phyloP scores from a whole-genome alignment of 2,113 vertebrate genomes.

The Sporophila hypoxantha region DNA sequence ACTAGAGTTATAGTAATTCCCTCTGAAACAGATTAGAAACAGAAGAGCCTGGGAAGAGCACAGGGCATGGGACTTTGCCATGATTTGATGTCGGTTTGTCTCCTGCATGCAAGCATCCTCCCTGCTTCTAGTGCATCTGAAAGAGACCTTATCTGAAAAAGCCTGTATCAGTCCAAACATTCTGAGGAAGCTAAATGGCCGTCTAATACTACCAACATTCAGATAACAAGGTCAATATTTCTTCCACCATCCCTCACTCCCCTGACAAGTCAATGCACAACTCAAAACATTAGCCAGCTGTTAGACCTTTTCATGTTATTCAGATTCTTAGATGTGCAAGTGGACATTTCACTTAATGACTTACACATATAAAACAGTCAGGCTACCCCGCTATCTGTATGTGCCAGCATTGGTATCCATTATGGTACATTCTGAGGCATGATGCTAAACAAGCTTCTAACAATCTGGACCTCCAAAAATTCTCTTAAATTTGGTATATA shows the following conservation, averaged over 20 bases:
- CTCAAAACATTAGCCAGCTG: not conserved
- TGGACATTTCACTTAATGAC: not conserved
- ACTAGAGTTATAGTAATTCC: not conserved
- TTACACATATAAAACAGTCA: not conserved
- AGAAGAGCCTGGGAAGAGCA: not conserved
- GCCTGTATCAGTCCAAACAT: not conserved
- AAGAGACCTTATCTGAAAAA: not conserved
- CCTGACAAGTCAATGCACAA: not conserved
- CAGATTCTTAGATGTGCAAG: not conserved
- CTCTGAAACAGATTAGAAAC: not conserved
- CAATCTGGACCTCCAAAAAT: not conserved
- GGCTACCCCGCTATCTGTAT: not conserved
- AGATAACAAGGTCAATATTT: not conserved
- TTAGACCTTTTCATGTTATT: not conserved
- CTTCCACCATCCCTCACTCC: not conserved
- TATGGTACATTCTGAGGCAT: not conserved
- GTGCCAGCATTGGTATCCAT: accelerated
- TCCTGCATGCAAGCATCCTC: not conserved
- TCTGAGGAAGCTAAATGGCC: not conserved
- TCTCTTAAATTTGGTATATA: not conserved
- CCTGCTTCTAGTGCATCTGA: not conserved
- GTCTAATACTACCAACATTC: not conserved
- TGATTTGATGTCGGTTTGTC: not conserved
- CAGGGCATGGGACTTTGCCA: not conserved
- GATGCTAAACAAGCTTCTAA: not conserved